These are phyloP conservation scores for Podargus strigoides DNA, from an alignment of 2,797 vertebrate genomes.

Conservation along the genomic window DNA sequence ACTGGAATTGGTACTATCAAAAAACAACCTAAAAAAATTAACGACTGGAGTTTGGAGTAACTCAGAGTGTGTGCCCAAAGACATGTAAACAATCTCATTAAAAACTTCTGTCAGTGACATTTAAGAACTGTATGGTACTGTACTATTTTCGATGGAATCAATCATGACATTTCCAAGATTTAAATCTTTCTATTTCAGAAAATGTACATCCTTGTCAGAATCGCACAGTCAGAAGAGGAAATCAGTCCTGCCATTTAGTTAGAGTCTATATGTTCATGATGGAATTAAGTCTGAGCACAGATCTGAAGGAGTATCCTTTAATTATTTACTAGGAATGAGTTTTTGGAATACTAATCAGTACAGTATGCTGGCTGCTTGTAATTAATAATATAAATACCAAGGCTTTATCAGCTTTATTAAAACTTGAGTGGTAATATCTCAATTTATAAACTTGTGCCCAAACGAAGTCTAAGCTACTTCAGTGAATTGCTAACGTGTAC, in stretches of 20 bases:
- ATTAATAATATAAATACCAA: neutral
- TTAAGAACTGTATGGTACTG: neutral
- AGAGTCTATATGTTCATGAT: fast-evolving
- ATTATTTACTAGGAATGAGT: neutral
- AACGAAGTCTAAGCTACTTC: neutral
- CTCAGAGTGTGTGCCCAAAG: neutral
- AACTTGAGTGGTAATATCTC: neutral
- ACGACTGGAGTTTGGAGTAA: neutral
- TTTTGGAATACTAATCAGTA: neutral
- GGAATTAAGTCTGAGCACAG: neutral
- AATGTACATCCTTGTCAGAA: neutral
- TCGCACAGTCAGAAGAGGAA: neutral
- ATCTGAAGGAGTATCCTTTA: neutral
- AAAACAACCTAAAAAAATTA: too few species aligned
- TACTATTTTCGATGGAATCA: neutral
- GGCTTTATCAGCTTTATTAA: neutral
- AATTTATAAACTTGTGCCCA: neutral
- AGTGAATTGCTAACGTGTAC: neutral
- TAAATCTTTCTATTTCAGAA: neutral
- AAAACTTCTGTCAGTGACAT: neutral
- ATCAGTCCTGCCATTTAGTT: neutral
- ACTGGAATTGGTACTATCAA: neutral
- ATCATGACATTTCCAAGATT: neutral
- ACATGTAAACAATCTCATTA: neutral
- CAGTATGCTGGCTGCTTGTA: neutral